These are phyloP conservation scores for Malacosoma neustria DNA, from an alignment of 2,888 invertebrate genomes.

Conservation along the genomic window DNA sequence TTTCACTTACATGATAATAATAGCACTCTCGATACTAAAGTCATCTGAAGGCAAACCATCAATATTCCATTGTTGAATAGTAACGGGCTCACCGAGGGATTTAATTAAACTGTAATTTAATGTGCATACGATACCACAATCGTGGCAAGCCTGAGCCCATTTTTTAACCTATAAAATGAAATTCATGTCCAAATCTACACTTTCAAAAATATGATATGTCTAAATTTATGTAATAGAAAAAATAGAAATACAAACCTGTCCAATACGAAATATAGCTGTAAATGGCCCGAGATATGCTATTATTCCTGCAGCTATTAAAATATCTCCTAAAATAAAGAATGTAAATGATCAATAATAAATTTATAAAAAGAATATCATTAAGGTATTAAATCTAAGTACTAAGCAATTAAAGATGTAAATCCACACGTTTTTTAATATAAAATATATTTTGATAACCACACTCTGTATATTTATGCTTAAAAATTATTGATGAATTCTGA, in stretches of 20 bases:
- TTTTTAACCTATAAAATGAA: conserved; percentile 73
- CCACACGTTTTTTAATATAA: too few relatives aligned
- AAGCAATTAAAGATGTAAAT: too few relatives aligned
- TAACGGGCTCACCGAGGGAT: conserved; percentile 89
- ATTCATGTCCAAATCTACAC: too few relatives aligned
- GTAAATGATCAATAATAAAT: background rate
- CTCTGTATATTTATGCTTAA: too few relatives aligned
- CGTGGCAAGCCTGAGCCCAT: conserved; percentile 84
- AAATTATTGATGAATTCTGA: too few relatives aligned
- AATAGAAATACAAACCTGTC: conserved; percentile 34
- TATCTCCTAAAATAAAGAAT: conserved; percentile 78
- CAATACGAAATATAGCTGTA: conserved; percentile 80
- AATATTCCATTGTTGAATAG: conserved; percentile 93
- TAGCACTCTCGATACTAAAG: conserved; percentile 94
- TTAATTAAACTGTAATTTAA: conserved; percentile 84
- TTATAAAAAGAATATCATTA: too few relatives aligned
- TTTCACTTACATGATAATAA: conserved; percentile 90
- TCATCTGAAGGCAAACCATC: conserved; percentile 91
- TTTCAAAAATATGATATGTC: background rate
- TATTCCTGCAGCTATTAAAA: conserved; percentile 90
- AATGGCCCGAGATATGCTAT: conserved; percentile 96
- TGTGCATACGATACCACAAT: conserved; percentile 84
- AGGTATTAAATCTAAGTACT: too few relatives aligned
- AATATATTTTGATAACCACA: too few relatives aligned
- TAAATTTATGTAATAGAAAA: background rate